Conservation (phyloP, 2,888 invertebrate species). For the Augiades crinisus region DNA sequence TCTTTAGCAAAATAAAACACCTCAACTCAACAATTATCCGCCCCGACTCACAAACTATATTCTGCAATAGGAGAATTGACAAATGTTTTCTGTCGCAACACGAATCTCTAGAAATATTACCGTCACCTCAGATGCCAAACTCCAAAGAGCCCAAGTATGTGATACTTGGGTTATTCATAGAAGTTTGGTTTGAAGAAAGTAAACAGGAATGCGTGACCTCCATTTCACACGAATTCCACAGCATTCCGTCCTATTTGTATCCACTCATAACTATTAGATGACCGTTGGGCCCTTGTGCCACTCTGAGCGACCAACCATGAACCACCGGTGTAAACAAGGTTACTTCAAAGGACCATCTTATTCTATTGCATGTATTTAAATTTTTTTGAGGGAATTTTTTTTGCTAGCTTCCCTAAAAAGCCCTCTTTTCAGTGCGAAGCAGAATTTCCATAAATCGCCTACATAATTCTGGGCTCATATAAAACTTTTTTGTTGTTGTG, state of each 20-base stretch:
- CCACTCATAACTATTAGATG: slow-evolving; percentile 16
- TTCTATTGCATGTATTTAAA: too few relatives aligned
- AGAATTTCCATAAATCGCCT: too few relatives aligned
- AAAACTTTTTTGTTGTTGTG: too few relatives aligned
- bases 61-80: not conserved
- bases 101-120: slow-evolving; percentile 1
- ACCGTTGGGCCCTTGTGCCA: slow-evolving; percentile 6
- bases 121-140: not conserved
- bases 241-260: slow-evolving; percentile 52
- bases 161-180: slow-evolving; percentile 19
- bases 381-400: too few relatives aligned
- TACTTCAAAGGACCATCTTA: too few relatives aligned
- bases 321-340: not conserved
- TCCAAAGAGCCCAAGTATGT: slow-evolving; percentile 4
- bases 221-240: slow-evolving; percentile 24
- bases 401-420: too few relatives aligned
- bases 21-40: too few relatives aligned
- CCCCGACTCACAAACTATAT: not conserved
- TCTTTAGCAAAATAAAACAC: too few relatives aligned
- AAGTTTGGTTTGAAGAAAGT: slow-evolving; percentile 29
- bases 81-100: not conserved
- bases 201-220: slow-evolving; percentile 33
- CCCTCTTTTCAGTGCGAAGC: too few relatives aligned
- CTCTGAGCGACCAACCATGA: not conserved
- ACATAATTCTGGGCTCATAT: too few relatives aligned